Base-by-base conservation (phyloP, 2,797 vertebrate genomes). In the Pampus argenteus region DNA sequence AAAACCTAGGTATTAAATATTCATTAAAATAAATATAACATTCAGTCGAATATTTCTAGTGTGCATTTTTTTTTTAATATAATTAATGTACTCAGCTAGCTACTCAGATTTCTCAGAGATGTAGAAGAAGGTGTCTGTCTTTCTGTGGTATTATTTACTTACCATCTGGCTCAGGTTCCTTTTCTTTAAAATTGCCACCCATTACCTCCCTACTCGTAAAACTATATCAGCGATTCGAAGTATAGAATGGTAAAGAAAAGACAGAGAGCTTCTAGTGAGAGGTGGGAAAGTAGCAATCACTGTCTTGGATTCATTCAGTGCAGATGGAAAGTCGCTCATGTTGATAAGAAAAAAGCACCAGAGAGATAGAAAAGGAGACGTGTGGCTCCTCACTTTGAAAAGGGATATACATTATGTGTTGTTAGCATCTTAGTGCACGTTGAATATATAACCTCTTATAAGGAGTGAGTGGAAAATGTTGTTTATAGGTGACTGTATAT, bases 1-100 rank as follows among this genome's bases (percentile, higher is more conserved):
- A 42, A 44, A 44, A 31, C 23, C 44, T 56, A n/a, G n/a, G n/a
- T n/a, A n/a, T n/a, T 8, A 47, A 61, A 52, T 71, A 66, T 71
- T 66, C 1, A 60, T 49, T 15, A 20, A 26, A 40, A 8, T 5
- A n/a, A 42, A 5, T 42, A 10, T 3, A 18, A 13, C 6, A 42
- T 36, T 48, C 11, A 47, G 6, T 34, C 13, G 5, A 44, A 25
- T 15, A 6, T 14, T 28, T 18, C 2, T 23, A 4, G 9, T 11
- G 9, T 18, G 26, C 13, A 20, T 66, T 60, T 60, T 11, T 66
- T n/a, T n/a, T n/a, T n/a, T 14, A 36, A 36, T 18, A 42, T 59
- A 42, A 74, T 56, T 22, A 51, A 17, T 31, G 13, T 34, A n/a
- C n/a, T n/a, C n/a, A n/a, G 5, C 42, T 36, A 10, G 40, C 40